These are phyloP conservation scores for Scylla paramamosain DNA, from an alignment of 1,140 invertebrate genomes.

Conservation along the genomic window DNA sequence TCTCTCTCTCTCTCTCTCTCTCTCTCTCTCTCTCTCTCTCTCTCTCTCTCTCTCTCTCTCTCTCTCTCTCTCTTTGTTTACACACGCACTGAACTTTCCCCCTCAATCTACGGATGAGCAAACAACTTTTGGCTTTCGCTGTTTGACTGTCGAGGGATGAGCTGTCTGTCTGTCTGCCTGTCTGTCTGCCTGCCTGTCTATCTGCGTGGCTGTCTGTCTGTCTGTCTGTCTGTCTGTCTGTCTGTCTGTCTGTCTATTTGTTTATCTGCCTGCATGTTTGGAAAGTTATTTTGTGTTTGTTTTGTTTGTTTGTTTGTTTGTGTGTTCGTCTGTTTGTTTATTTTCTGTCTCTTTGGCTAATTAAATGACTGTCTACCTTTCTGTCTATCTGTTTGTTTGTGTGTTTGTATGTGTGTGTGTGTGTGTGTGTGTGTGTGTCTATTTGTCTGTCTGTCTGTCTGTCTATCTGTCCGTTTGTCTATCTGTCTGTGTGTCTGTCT, in stretches of 20 bases:
- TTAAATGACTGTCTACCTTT: neutral
- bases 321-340: neutral
- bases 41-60: slow-evolving; percentile 20
- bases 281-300: no score
- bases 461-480: neutral
- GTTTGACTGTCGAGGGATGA: neutral
- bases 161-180: slow-evolving; percentile 1
- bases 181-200: neutral
- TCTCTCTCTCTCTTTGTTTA: slow-evolving; percentile 13
- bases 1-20: slow-evolving; percentile 3
- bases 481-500: neutral
- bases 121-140: neutral
- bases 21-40: slow-evolving; percentile 8
- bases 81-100: neutral
- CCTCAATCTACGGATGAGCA: slow-evolving; percentile 13
- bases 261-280: neutral
- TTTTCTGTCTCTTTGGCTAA: neutral
- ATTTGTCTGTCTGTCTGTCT: neutral
- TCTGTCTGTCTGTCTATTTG: neutral
- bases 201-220: neutral
- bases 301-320: neutral
- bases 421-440: neutral
- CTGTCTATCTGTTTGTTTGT: neutral
- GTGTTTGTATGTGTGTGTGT: neutral
- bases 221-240: neutral